Conservation (phyloP, 2,888 invertebrate genomes). For the Stegana nigrithorax region DNA sequence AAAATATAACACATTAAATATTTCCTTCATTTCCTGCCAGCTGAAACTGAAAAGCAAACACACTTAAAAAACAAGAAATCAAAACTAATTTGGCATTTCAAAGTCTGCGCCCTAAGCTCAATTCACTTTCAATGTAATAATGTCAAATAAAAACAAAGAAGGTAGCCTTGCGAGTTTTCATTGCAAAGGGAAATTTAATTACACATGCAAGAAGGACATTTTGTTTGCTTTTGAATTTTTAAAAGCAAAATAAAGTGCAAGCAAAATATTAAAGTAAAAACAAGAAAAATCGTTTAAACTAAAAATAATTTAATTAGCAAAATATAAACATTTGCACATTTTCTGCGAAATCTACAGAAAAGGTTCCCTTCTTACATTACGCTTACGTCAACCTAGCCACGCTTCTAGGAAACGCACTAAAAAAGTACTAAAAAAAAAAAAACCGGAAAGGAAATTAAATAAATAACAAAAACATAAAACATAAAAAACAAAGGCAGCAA, state of each 20-base stretch:
- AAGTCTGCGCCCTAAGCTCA: too few species aligned
- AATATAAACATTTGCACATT: background rate
- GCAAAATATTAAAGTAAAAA: background rate
- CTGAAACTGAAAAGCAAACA: too few species aligned
- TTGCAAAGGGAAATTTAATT: too few species aligned
- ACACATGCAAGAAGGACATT: background rate
- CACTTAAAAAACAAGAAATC: too few species aligned
- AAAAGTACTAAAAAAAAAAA: background rate
- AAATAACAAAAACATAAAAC: background rate
- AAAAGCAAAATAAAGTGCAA: too few species aligned
- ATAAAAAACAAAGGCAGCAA: background rate
- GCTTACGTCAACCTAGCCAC: background rate
- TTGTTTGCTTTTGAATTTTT: background rate
- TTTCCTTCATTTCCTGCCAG: too few species aligned
- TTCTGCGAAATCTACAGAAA: slow-evolving; percentile 1
- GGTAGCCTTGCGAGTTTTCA: too few species aligned
- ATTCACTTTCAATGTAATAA: too few species aligned
- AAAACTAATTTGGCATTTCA: too few species aligned
- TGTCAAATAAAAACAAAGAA: background rate
- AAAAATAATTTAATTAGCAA: slow-evolving; percentile 13
- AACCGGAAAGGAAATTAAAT: background rate
- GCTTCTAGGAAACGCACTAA: background rate
- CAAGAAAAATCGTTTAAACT: background rate
- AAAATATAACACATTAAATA: too few species aligned
- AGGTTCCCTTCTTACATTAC: background rate